phyloP scores from a whole-genome alignment of 2,113 vertebrate genomes.

The Pluvialis apricaria region DNA sequence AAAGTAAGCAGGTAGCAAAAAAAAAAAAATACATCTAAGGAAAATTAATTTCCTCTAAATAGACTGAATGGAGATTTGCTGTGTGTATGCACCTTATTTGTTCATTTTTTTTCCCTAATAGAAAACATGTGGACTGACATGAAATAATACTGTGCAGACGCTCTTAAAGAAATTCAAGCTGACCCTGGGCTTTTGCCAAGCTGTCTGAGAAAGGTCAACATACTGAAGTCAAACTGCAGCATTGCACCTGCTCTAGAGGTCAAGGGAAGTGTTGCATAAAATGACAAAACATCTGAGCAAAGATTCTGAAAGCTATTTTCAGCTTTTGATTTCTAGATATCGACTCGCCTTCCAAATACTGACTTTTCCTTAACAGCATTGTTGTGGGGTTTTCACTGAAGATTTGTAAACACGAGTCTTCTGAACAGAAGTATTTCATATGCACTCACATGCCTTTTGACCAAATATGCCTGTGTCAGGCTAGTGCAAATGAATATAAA shows the following conservation, averaged over 20 bases:
- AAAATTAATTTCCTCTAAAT: neutral
- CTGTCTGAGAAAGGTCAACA: conserved; percentile 51
- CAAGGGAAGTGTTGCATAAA: conserved; percentile 34
- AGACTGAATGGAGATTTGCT: neutral
- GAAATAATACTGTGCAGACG: conserved; percentile 11
- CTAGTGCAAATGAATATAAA: neutral
- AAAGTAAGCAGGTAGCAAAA: neutral
- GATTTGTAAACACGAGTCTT: neutral
- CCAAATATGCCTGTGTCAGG: neutral
- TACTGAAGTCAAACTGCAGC: neutral
- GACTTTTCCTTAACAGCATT: rapidly evolving
- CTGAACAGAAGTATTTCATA: neutral
- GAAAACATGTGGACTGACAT: neutral
- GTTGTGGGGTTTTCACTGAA: neutral
- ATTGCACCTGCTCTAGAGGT: conserved; percentile 7
- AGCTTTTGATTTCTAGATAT: neutral
- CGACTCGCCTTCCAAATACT: neutral
- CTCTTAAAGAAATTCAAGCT: conserved; percentile 47
- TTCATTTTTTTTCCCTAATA: neutral
- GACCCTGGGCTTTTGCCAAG: conserved; percentile 19
- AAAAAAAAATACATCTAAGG: neutral
- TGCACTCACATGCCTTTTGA: neutral
- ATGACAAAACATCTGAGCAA: neutral
- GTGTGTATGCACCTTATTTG: neutral
- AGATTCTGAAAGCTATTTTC: neutral